Evolutionary conservation across 2,888 invertebrate genomes (phyloP).

Genomic region (Hirtodrosophila histrioides): DNA sequence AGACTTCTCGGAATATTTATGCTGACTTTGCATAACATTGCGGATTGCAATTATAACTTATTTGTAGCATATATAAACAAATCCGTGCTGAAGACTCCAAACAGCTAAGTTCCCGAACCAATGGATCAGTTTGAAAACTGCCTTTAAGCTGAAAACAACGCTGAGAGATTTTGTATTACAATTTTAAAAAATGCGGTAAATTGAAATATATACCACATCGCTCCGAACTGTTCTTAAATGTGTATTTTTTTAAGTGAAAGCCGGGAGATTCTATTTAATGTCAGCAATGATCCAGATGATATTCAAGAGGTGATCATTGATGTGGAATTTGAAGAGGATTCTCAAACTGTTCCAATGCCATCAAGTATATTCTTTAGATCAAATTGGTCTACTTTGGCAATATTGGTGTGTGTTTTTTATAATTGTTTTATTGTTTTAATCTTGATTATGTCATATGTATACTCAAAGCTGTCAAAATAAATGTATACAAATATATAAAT

Average conservation of each 20-base stretch:
- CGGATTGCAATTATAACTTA: constrained; percentile 12
- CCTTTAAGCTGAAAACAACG: constrained; percentile 30
- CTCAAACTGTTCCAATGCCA: background rate
- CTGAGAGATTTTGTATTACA: background rate
- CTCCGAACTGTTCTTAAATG: background rate
- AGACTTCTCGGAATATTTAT: constrained; percentile 19
- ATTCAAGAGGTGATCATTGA: constrained; percentile 1
- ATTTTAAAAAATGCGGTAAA: constrained; percentile 27
- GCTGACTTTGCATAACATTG: constrained; percentile 34
- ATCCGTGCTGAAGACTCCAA: background rate
- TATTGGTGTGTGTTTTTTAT: constrained; percentile 45
- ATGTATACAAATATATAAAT: background rate
- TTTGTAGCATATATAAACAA: background rate
- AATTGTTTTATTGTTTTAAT: constrained; percentile 45
- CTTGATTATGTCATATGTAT: constrained; percentile 17
- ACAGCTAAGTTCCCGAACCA: background rate
- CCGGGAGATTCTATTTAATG: constrained; percentile 27
- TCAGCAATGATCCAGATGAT: background rate
- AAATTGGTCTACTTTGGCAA: constrained; percentile 16
- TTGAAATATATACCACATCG: background rate
- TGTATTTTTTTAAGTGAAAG: constrained; percentile 35
- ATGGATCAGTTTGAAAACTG: constrained; percentile 43
- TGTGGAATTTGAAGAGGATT: background rate
- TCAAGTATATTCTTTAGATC: background rate
- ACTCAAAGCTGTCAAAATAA: constrained; percentile 23